Evolutionary conservation across 2,888 invertebrate species (phyloP), one percentile per base, ranked within the genome.

Genomic region (Hemithea aestivaria): DNA sequence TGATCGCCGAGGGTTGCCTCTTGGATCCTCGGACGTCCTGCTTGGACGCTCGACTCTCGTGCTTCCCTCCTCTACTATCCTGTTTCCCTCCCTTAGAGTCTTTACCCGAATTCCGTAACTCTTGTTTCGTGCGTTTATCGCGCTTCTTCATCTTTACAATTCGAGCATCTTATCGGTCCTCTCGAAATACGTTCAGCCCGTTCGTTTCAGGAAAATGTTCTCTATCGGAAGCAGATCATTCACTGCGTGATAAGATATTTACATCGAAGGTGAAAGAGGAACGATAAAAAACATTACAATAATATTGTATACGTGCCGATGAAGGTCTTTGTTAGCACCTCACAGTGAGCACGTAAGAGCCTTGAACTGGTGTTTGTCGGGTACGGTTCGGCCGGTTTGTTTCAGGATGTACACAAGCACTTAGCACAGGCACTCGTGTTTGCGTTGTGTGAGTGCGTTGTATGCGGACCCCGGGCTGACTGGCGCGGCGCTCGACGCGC

Each of bases 231-330:
- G 60, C 58, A 49, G 44, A 46, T 45, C 45, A 39, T 41, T 52
- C 59, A 57, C 48, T 56, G 54, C 51, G 45, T 62, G 77, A 84
- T 84, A 78, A 82, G 81, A 80, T 84, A 82, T 76, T 73, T 58
- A 50, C 51, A 50, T 64, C 56, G 75, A 82, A 80, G 78, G 76
- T 72, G 61, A 80, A 68, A 70, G 66, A 71, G 47, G 49, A 60
- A 35, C 53, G 76, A 81, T 79, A 84, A 85, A 82, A 77, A 80
- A 78, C 26, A 67, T 48, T 67, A 58, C 67, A 75, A 63, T 62
- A 53, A 64, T 64, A 45, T 54, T 46, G 50, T 48, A 50, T 78
- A 79, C 79, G 82, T 82, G 83, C 74, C 68, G 48, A 42, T 51
- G 52, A 63, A 70, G 68, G 62, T 51, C 69, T 79, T 78, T 82